Evolutionary conservation across 2,113 vertebrate species (phyloP), one percentile per base, ranked within the genome.

Genomic region (Cynoglossus semilaevis): DNA sequence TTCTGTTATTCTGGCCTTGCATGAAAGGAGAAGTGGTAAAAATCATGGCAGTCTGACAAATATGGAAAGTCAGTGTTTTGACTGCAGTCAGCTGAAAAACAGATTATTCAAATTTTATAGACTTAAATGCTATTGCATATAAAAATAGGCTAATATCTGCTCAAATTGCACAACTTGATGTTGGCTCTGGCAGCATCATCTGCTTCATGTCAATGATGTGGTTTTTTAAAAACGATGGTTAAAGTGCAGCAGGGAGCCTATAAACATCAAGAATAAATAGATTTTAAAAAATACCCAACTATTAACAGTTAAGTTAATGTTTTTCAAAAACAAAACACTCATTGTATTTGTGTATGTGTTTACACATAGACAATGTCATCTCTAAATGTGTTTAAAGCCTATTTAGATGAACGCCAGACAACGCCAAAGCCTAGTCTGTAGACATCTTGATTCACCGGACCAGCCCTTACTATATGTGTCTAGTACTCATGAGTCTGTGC

Each of bases 31-130:
- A 52, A 7, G 36, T 22, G 46, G 38, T 14, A 50, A 14, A 47
- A 29, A 15, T 45, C 45, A 17, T 17, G 44, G 36, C 48, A 37
- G 17, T 12, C n/a, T 15, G 48, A 58, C 62, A 53, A 53, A 44
- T 15, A 22, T 14, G 22, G 57, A 41, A 17, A 54, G n/a, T 50
- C 15, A 15, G 37, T 42, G 34, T 62, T 46, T 48, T 58, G 57
- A 50, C 48, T 53, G 56, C 8, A 17, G 15, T 46, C 44, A 36
- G 35, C 29, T 44, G 7, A 51, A 51, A 22, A 54, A 41, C 57
- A 16, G 17, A 34, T 41, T 29, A 29, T 29, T 13, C 11, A n/a
- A 37, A 10, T 19, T 34, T 56, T 42, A 35, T 5, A 35, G 19
- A 36, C 42, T 17, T 15, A 13, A 35, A 46, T 18, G 16, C 8